Conservation (phyloP, 30 jellyfish, hydroid and myxozoan species). For the Morbakka virulenta region DNA sequence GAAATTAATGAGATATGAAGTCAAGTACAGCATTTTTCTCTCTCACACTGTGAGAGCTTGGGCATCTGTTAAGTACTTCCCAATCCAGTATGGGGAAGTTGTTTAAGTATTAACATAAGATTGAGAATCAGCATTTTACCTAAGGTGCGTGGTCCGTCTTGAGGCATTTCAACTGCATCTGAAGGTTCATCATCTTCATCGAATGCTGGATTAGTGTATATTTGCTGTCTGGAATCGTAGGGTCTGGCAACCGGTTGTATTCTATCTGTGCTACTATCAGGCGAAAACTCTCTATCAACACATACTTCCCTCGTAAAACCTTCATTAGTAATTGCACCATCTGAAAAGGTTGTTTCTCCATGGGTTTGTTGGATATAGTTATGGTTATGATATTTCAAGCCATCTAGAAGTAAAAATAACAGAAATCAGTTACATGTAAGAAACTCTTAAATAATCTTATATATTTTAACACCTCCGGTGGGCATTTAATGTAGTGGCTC, state of each 20-base stretch:
- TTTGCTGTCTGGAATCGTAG: constrained; percentile 17
- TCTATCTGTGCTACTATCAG: not conserved
- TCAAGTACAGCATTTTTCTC: too few relatives aligned
- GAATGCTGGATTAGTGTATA: constrained; percentile 78
- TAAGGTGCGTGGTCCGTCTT: constrained; percentile 56
- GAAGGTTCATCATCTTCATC: constrained; percentile 58
- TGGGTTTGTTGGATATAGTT: not conserved
- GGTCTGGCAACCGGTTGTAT: constrained; percentile 1
- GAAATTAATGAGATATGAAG: too few relatives aligned
- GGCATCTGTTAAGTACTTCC: too few relatives aligned
- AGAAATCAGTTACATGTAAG: too few relatives aligned
- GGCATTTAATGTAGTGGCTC: too few relatives aligned
- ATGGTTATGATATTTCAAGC: constrained; percentile 11
- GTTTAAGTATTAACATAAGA: not conserved
- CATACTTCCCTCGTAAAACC: constrained; percentile 56
- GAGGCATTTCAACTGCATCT: constrained; percentile 33
- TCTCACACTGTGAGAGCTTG: too few relatives aligned
- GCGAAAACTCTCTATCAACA: constrained; percentile 33
- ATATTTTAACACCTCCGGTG: too few relatives aligned
- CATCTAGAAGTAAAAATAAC: too few relatives aligned
- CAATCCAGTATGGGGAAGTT: too few relatives aligned
- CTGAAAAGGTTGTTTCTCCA: constrained; percentile 32
- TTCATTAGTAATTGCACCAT: constrained; percentile 20
- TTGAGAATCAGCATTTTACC: constrained; percentile 16
- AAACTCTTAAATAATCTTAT: too few relatives aligned